These are phyloP conservation scores for Isurus oxyrinchus DNA, from an alignment of 2,113 vertebrate genomes.

Conservation along the genomic window DNA sequence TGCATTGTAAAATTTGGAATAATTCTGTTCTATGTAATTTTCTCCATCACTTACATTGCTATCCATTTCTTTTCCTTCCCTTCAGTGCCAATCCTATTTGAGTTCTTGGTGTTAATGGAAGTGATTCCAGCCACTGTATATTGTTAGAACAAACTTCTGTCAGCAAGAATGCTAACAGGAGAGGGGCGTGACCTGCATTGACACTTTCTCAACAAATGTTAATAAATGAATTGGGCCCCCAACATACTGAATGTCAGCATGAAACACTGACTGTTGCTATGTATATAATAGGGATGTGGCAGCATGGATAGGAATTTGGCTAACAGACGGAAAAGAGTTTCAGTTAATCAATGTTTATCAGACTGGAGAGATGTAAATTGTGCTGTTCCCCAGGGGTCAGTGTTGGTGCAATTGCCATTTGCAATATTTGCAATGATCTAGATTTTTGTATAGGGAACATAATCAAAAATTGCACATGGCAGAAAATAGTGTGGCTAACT, in stretches of 20 bases:
- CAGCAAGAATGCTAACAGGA: background rate
- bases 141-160: background rate
- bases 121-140: background rate
- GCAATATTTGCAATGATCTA: background rate
- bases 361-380: background rate
- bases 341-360: background rate
- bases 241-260: background rate
- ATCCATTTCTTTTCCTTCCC: background rate
- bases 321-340: background rate
- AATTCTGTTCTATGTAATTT: background rate
- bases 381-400: background rate
- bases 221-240: background rate
- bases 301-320: background rate
- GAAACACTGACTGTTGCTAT: background rate
- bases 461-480: background rate
- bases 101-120: background rate
- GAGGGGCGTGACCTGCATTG: background rate
- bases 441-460: background rate
- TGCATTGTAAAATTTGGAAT: background rate
- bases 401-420: background rate
- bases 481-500: background rate
- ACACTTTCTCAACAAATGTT: background rate
- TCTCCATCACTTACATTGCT: background rate
- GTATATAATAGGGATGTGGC: background rate
- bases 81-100: background rate